Evolutionary conservation across 2,113 vertebrate genomes (phyloP), one percentile per base, ranked within the genome.

Genomic region (Mormoops blainvillei): DNA sequence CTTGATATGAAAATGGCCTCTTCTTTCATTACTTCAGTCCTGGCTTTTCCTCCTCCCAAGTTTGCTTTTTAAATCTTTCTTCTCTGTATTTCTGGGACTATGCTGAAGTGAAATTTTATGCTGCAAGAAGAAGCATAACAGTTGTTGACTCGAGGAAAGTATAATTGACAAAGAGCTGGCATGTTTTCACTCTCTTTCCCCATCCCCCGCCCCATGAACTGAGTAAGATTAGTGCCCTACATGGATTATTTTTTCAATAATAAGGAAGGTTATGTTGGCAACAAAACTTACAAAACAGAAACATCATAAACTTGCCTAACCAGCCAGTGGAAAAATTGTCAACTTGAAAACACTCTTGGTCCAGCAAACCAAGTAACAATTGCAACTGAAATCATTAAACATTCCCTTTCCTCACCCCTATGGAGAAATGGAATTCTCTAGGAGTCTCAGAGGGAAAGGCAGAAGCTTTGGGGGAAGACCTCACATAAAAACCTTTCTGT

Each of bases 401-500:
- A 96, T 80, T 90, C 11, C 10, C 33, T 48, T 26, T 61, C 97
- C 19, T 97, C 13, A 94, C 96, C 86, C 95, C 94, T 84, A 63
- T 54, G 61, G 96, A 94, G 81, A 88, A 98, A 98, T 95, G 91
- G 89, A 82, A 97, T 98, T 95, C 96, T 95, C 38, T 77, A 78
- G 84, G 85, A 87, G 95, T 98, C 97, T 98, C 97, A 94, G 86
- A 97, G 78, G 68, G 96, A 97, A 89, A 98, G 98, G 91, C 95
- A 98, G 98, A 98, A 96, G 98, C 95, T 98, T 98, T 97, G 98
- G 90, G 81, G 97, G 97, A 98, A 97, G 97, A 98, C 98, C 98
- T 98, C 98, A 98, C 97, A 98, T 98, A 98, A 98, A 98, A 98
- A 98, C 98, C 98, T 98, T 98, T 98, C 98, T 98, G 98, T 98